Evolutionary conservation across 2,113 vertebrate genomes (phyloP), one percentile per base, ranked within the genome.

Genomic region (Chaenogobius annularis): DNA sequence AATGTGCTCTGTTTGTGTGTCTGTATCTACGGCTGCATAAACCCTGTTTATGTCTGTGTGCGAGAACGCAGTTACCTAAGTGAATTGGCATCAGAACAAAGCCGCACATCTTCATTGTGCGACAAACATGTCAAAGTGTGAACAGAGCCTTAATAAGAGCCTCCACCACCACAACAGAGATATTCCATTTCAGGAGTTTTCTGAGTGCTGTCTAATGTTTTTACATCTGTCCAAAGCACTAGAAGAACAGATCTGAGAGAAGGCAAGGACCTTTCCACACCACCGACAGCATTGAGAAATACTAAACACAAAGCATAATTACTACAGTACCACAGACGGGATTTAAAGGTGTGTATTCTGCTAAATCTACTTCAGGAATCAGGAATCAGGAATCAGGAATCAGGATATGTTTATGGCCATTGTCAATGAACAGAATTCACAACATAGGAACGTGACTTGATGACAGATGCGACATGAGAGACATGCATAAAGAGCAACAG

Each of bases 1-100:
- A 11, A 68, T 67, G 62, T 75, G 68, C 66, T 44, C 22, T 67
- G 71, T 81, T 65, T 82, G 44, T 74, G 47, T 81, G 68, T 40
- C 37, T 75, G 58, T 70, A 70, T 75, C 20, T 15, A 0, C 26
- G 73, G 75, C 64, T 70, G 67, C 48, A 23, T 20, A 63, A 58
- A 31, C 43, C 66, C 40, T 87, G 75, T 89, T 83, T 81, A 73
- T 75, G 72, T 88, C 56, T 81, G 67, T 50, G 59, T 59, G 66
- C 7, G 62, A 64, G 58, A 62, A n/a, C 67, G 66, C 83, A 67
- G 63, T 85, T 78, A 81, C 73, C 37, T 73, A 72, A 87, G 48
- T 61, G 71, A 78, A 70, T 80, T 87, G 87, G 83, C 79, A 35
- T 0, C 3, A 58, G 70, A 83, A 81, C 77, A 80, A 81, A 82